Percentiles rank a stretch among this genome's conserved stretches.
Evolutionary conservation across 2,888 invertebrate genomes (phyloP).

Genomic region (Adelphocoris suturalis): DNA sequence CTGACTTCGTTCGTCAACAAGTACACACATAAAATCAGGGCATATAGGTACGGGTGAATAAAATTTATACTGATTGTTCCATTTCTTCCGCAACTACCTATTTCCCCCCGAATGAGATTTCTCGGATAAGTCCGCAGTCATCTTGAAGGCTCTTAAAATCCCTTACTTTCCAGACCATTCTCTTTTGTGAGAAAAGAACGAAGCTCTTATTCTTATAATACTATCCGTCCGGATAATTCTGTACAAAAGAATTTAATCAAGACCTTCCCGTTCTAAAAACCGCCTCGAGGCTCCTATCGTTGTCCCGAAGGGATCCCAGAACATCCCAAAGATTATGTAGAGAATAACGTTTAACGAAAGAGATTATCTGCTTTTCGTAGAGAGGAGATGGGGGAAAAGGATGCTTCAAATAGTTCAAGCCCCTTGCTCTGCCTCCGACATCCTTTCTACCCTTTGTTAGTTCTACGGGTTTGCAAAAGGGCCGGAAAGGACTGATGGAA

Average conservation of each 20-base stretch:
- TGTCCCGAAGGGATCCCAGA: conserved; percentile 43
- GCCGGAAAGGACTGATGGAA: conserved; percentile 16
- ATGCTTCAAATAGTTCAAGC: conserved; percentile 63
- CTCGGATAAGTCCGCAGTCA: not conserved
- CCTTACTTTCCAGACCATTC: not conserved
- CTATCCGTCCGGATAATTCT: conserved; percentile 59
- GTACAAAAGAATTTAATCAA: conserved; percentile 69
- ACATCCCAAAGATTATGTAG: conserved; percentile 58
- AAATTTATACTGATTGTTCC: not conserved
- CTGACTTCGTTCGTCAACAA: too few species aligned
- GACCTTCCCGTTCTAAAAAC: conserved; percentile 45
- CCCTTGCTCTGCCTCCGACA: conserved; percentile 21
- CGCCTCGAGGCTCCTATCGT: conserved; percentile 5
- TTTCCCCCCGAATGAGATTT: not conserved
- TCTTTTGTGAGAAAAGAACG: conserved; percentile 15
- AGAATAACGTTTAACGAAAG: conserved; percentile 61
- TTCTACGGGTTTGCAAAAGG: conserved; percentile 10
- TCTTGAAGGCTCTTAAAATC: conserved; percentile 11
- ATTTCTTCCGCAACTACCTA: not conserved
- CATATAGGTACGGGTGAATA: too few species aligned
- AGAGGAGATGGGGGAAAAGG: not conserved
- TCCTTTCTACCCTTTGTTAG: conserved; percentile 30
- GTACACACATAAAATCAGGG: too few species aligned
- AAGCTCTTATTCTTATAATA: conserved; percentile 16
- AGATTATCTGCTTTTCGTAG: conserved; percentile 49